Conservation (phyloP, 2,113 vertebrate genomes). For the Orientallactaga bullata region DNA sequence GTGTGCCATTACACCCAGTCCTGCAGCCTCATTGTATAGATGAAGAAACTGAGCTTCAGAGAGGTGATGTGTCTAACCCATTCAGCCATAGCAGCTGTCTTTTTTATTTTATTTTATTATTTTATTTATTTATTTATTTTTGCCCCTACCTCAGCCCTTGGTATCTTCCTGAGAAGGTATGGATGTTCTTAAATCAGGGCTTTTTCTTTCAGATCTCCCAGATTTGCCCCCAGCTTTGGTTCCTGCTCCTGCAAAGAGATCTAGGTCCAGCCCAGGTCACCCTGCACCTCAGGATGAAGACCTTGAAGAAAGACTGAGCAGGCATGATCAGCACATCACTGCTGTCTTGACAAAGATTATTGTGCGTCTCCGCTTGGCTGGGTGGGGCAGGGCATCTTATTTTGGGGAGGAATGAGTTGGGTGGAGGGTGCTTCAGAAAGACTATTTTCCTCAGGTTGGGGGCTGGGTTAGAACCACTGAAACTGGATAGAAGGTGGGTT, state of each 20-base stretch:
- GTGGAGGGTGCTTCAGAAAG: not conserved
- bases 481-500: not conserved
- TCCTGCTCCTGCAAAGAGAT: conserved; percentile 94
- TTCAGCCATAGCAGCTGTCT: not conserved
- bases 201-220: conserved; percentile 89
- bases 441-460: not conserved
- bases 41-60: not conserved
- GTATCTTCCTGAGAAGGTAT: not conserved
- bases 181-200: not conserved
- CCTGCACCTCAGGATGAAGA: conserved; percentile 91
- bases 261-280: conserved; percentile 87
- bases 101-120: not conserved
- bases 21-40: not conserved
- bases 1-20: not conserved
- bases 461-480: not conserved
- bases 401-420: not conserved
- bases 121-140: too few relatives aligned
- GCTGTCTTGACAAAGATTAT: conserved; percentile 95
- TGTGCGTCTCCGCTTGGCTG: conserved; percentile 85
- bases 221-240: conserved; percentile 93
- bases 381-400: not conserved
- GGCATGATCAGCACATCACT: conserved; percentile 93
- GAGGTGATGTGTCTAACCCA: not conserved
- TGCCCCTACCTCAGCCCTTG: not conserved
- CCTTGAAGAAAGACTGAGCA: conserved; percentile 90